Base-by-base conservation (phyloP, 2,888 invertebrate species). In the Platynereis dumerilii region DNA sequence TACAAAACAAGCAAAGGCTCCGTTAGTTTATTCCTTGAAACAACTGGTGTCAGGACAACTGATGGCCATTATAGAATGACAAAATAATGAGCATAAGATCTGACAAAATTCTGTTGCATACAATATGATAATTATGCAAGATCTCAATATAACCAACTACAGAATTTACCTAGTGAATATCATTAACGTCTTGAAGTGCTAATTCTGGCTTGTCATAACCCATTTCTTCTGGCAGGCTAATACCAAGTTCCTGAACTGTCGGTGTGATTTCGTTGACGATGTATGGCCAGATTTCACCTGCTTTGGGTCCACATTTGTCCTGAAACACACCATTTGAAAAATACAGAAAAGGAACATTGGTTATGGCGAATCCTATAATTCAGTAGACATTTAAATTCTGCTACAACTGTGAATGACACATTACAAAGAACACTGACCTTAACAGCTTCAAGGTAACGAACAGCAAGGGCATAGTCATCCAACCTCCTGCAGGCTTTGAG, bases 161-260 rank as follows among this genome's bases (percentile, higher is more conserved):
- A n/a, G n/a, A 34, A 34, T 12, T 12, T 12, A 34, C 34, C 34
- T 29, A 28, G 42, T 62, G 57, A 74, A 82, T 80, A 71, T 81
- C 81, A 71, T 73, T 75, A 26, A 79, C 79, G 75, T 75, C 74
- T 66, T 75, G 67, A 73, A 94, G 87, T 69, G 92, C 94, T 84
- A 98, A 86, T 86, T 99, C 97, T 65, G 98, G 99, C 86, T 95
- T 92, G 86, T 97, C 96, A 80, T 94, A 97, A 69, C 97, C 97
- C 78, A 99, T 88, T 82, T 98, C 94, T 84, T 97, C 97, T 0
- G 92, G 93, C 34, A 97, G 96, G 63, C 90, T 90, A 75, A 99
- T 90, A 56, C 99, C 98, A 66, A 99, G 87, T 86, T 99, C 96
- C 52, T 90, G 89, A 66, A 99, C 87, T 1, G 96, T 94, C 39